Conservation (phyloP, 1,140 invertebrate species). For the Fopius arisanus region DNA sequence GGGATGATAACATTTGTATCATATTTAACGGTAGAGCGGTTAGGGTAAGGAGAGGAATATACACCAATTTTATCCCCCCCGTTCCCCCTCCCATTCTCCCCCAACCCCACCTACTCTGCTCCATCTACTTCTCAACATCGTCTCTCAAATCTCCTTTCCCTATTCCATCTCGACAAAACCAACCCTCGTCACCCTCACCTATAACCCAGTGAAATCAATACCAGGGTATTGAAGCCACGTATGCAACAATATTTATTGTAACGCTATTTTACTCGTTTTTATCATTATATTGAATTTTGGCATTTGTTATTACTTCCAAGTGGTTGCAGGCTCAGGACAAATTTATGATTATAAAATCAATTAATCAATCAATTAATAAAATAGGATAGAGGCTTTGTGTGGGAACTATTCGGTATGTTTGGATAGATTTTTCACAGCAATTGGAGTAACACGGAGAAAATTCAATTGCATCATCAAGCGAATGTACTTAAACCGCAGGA, state of each 20-base stretch:
- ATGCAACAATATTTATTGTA: constrained; percentile 55
- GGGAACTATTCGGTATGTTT: too few species aligned
- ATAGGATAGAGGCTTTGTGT: too few species aligned
- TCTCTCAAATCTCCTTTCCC: constrained; percentile 26
- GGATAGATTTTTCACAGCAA: too few species aligned
- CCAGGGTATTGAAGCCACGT: constrained; percentile 48
- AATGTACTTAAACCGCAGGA: too few species aligned
- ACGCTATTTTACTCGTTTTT: constrained; percentile 44
- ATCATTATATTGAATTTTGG: too few species aligned
- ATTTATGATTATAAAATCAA: too few species aligned
- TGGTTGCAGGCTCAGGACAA: too few species aligned
- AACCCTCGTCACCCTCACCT: constrained; percentile 38
- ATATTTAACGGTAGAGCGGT: constrained; percentile 61
- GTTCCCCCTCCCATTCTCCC: constrained; percentile 20
- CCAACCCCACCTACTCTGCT: constrained; percentile 29
- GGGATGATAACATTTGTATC: constrained; percentile 64
- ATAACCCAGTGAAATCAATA: constrained; percentile 57
- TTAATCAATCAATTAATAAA: too few species aligned
- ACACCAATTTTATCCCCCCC: constrained; percentile 20
- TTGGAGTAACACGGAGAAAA: not conserved
- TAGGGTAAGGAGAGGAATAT: constrained; percentile 47
- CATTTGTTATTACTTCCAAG: constrained; percentile 41
- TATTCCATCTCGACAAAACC: constrained; percentile 11
- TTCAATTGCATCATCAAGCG: too few species aligned
- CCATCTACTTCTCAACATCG: constrained; percentile 24